These are phyloP conservation scores for Trematomus loennbergii DNA, from an alignment of 2,113 vertebrate genomes.

Conservation along the genomic window DNA sequence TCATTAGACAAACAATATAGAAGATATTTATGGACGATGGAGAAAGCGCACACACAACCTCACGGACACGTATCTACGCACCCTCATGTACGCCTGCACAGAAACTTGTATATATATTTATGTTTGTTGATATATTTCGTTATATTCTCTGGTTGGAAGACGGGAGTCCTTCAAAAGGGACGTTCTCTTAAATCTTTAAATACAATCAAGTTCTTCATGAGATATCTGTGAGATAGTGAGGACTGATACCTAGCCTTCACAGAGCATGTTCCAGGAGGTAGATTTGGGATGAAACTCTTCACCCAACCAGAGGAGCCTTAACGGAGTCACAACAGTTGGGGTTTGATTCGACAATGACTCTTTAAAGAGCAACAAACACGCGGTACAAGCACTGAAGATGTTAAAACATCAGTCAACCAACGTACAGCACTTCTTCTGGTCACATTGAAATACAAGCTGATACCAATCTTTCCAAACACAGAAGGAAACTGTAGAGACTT, in stretches of 20 bases:
- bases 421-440: slow-evolving; percentile 76
- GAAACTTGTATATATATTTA: slow-evolving; percentile 86
- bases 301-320: slow-evolving; percentile 41
- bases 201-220: slow-evolving; percentile 21
- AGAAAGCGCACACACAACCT: slow-evolving; percentile 49
- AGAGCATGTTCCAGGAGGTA: not conserved
- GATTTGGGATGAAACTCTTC: slow-evolving; percentile 10
- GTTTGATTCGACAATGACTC: slow-evolving; percentile 21
- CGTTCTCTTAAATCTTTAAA: slow-evolving; percentile 24
- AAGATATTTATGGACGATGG: slow-evolving; percentile 78
- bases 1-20: slow-evolving; percentile 24
- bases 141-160: slow-evolving; percentile 59
- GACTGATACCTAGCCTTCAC: slow-evolving; percentile 25
- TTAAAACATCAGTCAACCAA: slow-evolving; percentile 50
- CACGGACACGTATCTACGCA: slow-evolving; percentile 58
- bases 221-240: slow-evolving; percentile 8
- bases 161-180: slow-evolving; percentile 49
- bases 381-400: slow-evolving; percentile 60
- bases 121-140: slow-evolving; percentile 78
- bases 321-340: slow-evolving; percentile 9
- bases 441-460: not conserved
- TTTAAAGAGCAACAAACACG: not conserved
- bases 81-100: slow-evolving; percentile 74
- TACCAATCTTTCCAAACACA: not conserved
- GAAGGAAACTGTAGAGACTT: slow-evolving; percentile 8